These are phyloP conservation scores for Penaeus chinensis DNA, from an alignment of 1,140 invertebrate genomes.

Conservation along the genomic window DNA sequence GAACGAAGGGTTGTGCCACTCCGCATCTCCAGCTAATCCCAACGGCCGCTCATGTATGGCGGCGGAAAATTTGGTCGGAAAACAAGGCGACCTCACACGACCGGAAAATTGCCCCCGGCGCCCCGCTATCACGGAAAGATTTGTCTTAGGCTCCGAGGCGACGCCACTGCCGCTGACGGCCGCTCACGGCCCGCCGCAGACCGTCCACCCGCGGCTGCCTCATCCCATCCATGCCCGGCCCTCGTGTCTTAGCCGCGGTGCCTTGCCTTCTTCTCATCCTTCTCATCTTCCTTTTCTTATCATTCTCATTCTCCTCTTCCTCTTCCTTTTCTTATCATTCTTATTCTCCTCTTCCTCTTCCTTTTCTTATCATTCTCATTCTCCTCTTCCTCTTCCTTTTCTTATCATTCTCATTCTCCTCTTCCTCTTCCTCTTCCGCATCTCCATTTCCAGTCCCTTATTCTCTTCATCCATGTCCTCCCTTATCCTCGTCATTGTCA, in stretches of 20 bases:
- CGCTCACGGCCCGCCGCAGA: not conserved
- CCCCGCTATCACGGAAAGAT: slow-evolving; percentile 61
- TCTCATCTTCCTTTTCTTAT: not conserved
- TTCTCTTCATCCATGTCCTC: too few relatives aligned
- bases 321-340: not conserved
- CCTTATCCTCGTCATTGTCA: not conserved
- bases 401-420: not conserved
- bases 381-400: not conserved
- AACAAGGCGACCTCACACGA: slow-evolving; percentile 63
- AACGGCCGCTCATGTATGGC: slow-evolving; percentile 60
- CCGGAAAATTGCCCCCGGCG: slow-evolving; percentile 61
- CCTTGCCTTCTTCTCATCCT: not conserved
- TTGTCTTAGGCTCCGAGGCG: slow-evolving; percentile 55
- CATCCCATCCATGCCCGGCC: not conserved
- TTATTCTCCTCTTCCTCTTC: not conserved
- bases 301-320: not conserved
- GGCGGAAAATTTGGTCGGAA: slow-evolving; percentile 61
- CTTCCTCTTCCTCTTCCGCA: not conserved
- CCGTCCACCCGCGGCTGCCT: not conserved
- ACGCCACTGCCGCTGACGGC: slow-evolving; percentile 38
- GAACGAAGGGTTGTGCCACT: slow-evolving; percentile 43
- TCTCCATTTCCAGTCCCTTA: not conserved
- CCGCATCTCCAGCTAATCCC: slow-evolving; percentile 53
- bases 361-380: not conserved
- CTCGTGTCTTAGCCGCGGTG: too few relatives aligned